phyloP scores from a whole-genome alignment of 2,888 invertebrate species.

The Pyrrhosoma nymphula region DNA sequence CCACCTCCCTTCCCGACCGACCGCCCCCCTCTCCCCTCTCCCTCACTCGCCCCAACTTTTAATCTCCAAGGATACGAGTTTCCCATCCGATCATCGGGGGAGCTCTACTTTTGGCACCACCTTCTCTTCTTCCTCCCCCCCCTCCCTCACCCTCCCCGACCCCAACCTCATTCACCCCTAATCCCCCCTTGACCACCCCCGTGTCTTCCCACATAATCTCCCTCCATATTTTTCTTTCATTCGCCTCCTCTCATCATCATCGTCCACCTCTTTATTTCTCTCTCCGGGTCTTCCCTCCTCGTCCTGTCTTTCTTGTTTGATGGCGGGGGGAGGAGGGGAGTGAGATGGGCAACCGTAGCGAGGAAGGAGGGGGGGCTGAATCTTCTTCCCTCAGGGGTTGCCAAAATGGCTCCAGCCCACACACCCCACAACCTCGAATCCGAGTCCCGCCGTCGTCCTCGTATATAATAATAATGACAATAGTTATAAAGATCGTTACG shows the following conservation, averaged over 20 bases:
- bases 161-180: not conserved
- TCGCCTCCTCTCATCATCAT: constrained; percentile 20
- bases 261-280: not conserved
- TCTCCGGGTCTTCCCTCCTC: not conserved
- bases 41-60: constrained; percentile 34
- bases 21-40: not conserved
- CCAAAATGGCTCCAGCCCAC: not conserved
- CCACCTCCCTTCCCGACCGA: not conserved
- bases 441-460: not conserved
- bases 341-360: too few relatives aligned
- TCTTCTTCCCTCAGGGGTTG: not conserved
- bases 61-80: constrained; percentile 64
- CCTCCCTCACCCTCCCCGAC: not conserved
- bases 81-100: constrained; percentile 41
- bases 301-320: not conserved
- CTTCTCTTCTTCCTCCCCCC: not conserved
- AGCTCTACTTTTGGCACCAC: not conserved
- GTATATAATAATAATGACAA: not conserved
- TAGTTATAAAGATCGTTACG: not conserved
- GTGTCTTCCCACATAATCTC: not conserved
- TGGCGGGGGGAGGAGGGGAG: not conserved
- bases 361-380: too few relatives aligned
- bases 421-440: not conserved
- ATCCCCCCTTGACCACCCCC: not conserved
- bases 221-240: constrained; percentile 57